These are phyloP conservation scores for Meteorus sp. DNA, from an alignment of 1,140 invertebrate species.

Conservation along the genomic window DNA sequence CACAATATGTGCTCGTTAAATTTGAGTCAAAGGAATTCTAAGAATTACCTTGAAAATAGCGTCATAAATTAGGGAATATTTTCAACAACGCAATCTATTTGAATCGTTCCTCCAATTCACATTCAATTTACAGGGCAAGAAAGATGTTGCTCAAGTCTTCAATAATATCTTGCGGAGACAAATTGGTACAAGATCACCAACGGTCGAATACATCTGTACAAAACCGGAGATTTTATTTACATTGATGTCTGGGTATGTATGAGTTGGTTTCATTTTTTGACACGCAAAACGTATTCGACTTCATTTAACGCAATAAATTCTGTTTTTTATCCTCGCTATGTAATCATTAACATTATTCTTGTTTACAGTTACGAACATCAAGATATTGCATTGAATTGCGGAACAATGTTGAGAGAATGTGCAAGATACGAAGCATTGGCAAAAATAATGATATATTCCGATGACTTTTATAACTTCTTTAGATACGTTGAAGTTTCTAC, in stretches of 20 bases:
- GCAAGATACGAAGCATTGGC: conserved; percentile 95
- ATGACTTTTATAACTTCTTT: conserved; percentile 99
- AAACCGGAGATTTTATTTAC: conserved; percentile 97
- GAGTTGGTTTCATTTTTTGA: conserved; percentile 11
- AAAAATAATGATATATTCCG: conserved; percentile 96
- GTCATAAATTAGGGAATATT: too few relatives aligned
- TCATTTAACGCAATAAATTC: too few relatives aligned
- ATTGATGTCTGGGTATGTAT: conserved; percentile 87
- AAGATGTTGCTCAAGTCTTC: conserved; percentile 99
- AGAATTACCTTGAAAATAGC: too few relatives aligned
- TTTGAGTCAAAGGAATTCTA: too few relatives aligned
- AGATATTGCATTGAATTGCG: conserved; percentile 98
- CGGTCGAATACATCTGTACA: conserved; percentile 98
- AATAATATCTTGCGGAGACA: conserved; percentile 98
- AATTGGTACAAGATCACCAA: conserved; percentile 95
- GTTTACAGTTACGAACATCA: conserved; percentile 91
- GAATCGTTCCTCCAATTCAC: too few relatives aligned
- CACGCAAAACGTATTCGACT: too few relatives aligned
- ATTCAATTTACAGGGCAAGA: conserved; percentile 76
- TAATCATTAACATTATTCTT: too few relatives aligned
- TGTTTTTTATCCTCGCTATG: too few relatives aligned
- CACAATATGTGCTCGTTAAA: too few relatives aligned
- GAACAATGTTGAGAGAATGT: conserved; percentile 98
- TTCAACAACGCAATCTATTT: too few relatives aligned
- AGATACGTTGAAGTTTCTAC: conserved; percentile 99